phyloP scores from a whole-genome alignment of 2,797 vertebrate genomes.

The Melanotaenia trifasciata region DNA sequence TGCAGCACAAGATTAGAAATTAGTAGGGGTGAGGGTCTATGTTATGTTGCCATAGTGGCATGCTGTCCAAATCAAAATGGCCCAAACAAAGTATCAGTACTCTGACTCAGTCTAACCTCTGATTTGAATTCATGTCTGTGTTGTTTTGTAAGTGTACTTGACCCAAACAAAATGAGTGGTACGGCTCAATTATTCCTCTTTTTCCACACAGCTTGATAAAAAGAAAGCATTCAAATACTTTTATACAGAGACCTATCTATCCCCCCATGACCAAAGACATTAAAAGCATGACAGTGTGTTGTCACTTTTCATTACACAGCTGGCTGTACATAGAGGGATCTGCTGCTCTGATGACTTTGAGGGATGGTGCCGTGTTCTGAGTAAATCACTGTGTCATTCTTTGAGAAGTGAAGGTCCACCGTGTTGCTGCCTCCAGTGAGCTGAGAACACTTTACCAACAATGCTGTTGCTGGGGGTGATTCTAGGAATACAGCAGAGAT shows the following conservation, averaged over 20 bases:
- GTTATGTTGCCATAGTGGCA: slow-evolving; percentile 7
- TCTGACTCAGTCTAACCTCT: slow-evolving; percentile 14
- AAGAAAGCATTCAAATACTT: slow-evolving; percentile 36
- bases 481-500: slow-evolving; percentile 40
- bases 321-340: slow-evolving; percentile 61
- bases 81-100: slow-evolving; percentile 22
- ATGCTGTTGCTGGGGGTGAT: slow-evolving; percentile 48
- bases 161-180: slow-evolving; percentile 31
- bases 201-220: slow-evolving; percentile 11
- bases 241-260: slow-evolving; percentile 36
- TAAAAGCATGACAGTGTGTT: slow-evolving; percentile 67
- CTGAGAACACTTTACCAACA: slow-evolving; percentile 71
- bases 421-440: slow-evolving; percentile 42
- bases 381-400: slow-evolving; percentile 72
- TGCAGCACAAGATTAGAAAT: slow-evolving; percentile 35
- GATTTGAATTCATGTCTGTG: slow-evolving; percentile 7
- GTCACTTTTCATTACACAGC: slow-evolving; percentile 80
- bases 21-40: not conserved
- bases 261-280: slow-evolving; percentile 68
- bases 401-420: slow-evolving; percentile 48
- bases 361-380: slow-evolving; percentile 63
- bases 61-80: slow-evolving; percentile 41
- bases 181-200: slow-evolving; percentile 40
- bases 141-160: slow-evolving; percentile 6
- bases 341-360: slow-evolving; percentile 66